Percentiles rank a stretch among this genome's conserved stretches.
These are phyloP conservation scores for Urocynchramus pylzowi DNA, from an alignment of 2,113 vertebrate species.

Conservation along the genomic window DNA sequence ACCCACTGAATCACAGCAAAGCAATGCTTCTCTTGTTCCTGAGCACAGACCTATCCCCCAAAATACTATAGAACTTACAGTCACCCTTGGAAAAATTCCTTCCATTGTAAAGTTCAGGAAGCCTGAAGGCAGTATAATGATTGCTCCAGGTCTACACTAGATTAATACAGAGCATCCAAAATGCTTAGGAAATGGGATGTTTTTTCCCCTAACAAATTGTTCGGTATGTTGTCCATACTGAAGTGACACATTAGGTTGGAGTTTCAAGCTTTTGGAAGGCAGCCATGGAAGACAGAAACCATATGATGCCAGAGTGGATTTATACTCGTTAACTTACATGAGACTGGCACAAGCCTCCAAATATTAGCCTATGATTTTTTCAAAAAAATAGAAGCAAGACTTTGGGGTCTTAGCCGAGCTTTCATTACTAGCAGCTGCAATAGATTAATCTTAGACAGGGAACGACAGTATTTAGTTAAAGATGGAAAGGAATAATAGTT, in stretches of 20 bases:
- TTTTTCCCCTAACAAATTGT: neutral
- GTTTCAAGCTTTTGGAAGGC: neutral
- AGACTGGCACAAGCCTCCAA: neutral
- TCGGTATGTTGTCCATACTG: neutral
- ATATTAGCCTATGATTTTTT: neutral
- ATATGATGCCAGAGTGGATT: neutral
- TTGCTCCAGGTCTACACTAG: neutral
- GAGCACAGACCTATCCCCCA: neutral
- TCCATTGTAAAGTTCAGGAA: neutral
- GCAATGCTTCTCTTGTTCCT: neutral
- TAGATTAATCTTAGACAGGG: neutral
- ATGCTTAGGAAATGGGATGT: neutral
- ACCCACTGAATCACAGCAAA: neutral
- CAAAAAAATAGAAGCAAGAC: neutral
- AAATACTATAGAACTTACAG: neutral
- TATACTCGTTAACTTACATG: neutral
- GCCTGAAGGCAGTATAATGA: neutral
- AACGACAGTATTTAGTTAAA: neutral
- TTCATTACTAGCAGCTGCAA: neutral
- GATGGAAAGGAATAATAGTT: neutral
- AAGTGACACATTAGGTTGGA: neutral
- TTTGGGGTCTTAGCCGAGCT: neutral
- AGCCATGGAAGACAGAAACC: neutral
- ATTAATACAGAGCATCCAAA: conserved; percentile 6
- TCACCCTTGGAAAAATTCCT: neutral